These are phyloP conservation scores for Mystacornis crossleyi DNA, from an alignment of 2,113 vertebrate genomes.

Conservation along the genomic window DNA sequence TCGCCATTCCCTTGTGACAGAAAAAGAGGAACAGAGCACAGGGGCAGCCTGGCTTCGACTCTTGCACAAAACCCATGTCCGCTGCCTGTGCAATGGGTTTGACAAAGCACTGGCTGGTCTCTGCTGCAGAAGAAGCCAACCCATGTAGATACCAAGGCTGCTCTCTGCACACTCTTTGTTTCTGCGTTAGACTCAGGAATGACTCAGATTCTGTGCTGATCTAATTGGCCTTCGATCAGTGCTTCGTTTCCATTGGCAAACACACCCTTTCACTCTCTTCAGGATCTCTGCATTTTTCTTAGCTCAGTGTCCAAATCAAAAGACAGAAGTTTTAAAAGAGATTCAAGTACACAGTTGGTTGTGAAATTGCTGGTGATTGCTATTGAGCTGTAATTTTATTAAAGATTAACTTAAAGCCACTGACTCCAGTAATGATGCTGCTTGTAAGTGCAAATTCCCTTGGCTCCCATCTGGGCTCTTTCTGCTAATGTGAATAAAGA, in stretches of 20 bases:
- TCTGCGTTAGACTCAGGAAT: not conserved
- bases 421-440: not conserved
- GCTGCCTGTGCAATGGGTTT: not conserved
- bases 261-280: not conserved
- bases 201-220: not conserved
- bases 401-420: not conserved
- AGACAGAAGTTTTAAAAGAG: not conserved
- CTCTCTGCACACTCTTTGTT: not conserved
- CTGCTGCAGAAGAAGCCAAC: not conserved
- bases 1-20: not conserved
- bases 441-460: not conserved
- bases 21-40: not conserved
- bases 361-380: not conserved
- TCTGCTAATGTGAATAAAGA: not conserved
- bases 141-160: not conserved
- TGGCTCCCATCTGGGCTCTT: not conserved
- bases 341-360: not conserved
- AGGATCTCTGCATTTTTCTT: not conserved
- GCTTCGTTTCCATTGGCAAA: not conserved
- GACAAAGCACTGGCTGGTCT: not conserved
- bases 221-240: not conserved
- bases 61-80: fast-evolving
- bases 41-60: not conserved
- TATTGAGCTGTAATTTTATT: not conserved
- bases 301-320: not conserved